These are phyloP conservation scores for Amiota mariae DNA, from an alignment of 2,888 invertebrate genomes.

Conservation along the genomic window DNA sequence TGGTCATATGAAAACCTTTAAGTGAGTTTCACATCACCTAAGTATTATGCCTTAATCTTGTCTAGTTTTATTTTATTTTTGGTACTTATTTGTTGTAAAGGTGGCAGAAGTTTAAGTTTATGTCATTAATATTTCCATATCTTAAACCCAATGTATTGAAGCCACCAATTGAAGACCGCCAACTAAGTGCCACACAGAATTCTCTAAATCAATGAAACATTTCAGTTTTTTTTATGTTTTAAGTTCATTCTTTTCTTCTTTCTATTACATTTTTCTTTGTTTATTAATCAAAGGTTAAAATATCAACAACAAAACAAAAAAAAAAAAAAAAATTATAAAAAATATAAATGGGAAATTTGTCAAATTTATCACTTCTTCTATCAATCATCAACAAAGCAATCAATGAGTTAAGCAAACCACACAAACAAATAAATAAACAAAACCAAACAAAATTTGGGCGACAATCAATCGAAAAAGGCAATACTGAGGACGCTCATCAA, in stretches of 20 bases:
- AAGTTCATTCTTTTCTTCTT: neutral
- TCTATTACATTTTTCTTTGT: neutral
- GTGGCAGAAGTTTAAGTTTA: no score
- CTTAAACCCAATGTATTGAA: neutral
- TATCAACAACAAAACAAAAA: neutral
- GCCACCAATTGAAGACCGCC: neutral
- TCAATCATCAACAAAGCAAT: constrained; percentile 16
- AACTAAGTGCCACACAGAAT: neutral
- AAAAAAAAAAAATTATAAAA: neutral
- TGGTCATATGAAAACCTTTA: no score
- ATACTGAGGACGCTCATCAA: neutral
- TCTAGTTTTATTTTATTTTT: no score
- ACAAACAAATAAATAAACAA: neutral
- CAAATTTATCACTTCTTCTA: constrained; percentile 4
- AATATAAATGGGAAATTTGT: constrained; percentile 20
- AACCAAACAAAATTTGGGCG: neutral
- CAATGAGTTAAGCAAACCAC: neutral
- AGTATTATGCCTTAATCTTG: no score
- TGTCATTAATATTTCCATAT: no score
- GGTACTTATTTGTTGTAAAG: no score
- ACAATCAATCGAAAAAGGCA: neutral
- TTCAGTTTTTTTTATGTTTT: neutral
- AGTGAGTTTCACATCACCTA: no score
- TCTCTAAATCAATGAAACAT: neutral
- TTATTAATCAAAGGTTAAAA: constrained; percentile 24